These are phyloP conservation scores for Ostrea denselamellosa DNA, from an alignment of 1,140 invertebrate genomes.

Conservation along the genomic window DNA sequence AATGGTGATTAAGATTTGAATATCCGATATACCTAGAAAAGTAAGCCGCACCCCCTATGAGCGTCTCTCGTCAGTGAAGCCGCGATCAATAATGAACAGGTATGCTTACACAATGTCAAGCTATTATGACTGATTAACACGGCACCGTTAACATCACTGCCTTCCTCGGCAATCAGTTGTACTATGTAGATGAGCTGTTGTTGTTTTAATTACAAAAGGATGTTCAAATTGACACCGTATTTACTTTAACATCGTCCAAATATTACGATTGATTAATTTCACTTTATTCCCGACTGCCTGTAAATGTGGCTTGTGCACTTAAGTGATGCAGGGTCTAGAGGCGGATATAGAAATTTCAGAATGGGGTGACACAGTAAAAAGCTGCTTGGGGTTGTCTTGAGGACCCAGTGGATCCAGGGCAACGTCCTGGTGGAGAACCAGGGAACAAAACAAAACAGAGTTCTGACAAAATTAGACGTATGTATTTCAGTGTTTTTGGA, in stretches of 20 bases:
- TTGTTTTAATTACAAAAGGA: neutral
- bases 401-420: too few relatives aligned
- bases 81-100: neutral
- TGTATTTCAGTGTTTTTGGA: too few relatives aligned
- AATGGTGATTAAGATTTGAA: slow-evolving; percentile 32
- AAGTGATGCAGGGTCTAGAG: too few relatives aligned
- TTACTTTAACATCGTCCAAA: neutral
- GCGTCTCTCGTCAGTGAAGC: neutral
- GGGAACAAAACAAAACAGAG: too few relatives aligned
- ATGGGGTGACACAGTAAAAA: too few relatives aligned
- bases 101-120: neutral
- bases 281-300: neutral
- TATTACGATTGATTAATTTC: neutral
- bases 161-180: neutral
- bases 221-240: neutral
- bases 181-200: neutral
- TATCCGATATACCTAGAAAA: neutral
- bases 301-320: too few relatives aligned
- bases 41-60: neutral
- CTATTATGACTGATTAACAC: too few relatives aligned
- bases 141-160: neutral
- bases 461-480: too few relatives aligned
- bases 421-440: too few relatives aligned
- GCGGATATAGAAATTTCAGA: too few relatives aligned
- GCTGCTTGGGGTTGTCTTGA: too few relatives aligned